Base-by-base conservation (phyloP, 2,888 invertebrate species). In the Ypsolopha scabrella region DNA sequence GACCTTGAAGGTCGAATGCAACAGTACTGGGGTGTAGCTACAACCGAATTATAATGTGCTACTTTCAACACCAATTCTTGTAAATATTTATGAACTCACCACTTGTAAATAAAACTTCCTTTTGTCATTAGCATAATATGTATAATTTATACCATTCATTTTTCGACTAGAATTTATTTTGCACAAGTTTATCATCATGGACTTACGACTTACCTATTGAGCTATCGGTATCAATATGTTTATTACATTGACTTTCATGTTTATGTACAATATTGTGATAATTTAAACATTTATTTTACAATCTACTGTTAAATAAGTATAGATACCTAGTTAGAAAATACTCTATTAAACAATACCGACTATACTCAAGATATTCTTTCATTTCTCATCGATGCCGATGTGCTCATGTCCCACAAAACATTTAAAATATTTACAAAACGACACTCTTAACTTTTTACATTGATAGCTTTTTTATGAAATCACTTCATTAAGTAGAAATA, bases 21-120 rank as follows among this genome's bases (percentile, higher is more conserved):
- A 61, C 94, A 95, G 64, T 95, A 95, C 76, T 95, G 95, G 95
- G 95, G 94, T 50, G 94, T 95, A 46, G 94, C 95, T 10, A 95
- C 95, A 1, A 95, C 95, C 0, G 95, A 95, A 74, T 76, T 95
- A 58, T 95, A 87, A 88, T 65, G 14, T 7, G 36, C 34, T 51
- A 48, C 33, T n/a, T 24, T 41, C 44, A 38, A 43, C 38, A 48
- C 24, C n/a, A 39, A 13, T 48, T 38, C 9, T 33, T 48, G 38
- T 34, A 10, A 11, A 41, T 41, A 41, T 11, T 39, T 6, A 49
- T 39, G 33, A 11, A 49, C 10, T 10, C 36, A 36, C 7, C 39
- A 9, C 36, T 64, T 79, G 79, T 81, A 79, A 85, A 83, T 83
- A 80, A 85, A 81, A 83, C 73, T 69, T 70, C 68, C 60, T 60